phyloP scores from a whole-genome alignment of 1,140 invertebrate genomes.

The Drosophila athabasca region DNA sequence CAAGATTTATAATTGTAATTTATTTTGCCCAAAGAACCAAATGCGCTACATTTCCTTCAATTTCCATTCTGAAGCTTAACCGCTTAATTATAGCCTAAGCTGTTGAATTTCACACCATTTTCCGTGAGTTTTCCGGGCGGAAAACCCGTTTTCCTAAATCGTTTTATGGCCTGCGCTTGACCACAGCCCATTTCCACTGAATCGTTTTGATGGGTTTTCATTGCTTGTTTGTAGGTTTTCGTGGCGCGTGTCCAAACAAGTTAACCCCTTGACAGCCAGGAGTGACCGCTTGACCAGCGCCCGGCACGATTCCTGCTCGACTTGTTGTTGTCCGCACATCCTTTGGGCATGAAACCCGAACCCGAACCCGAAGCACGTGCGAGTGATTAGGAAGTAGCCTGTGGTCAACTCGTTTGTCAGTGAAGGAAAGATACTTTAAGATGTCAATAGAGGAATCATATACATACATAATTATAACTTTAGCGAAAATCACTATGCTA shows the following conservation, averaged over 20 bases:
- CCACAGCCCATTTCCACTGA: constrained; percentile 39
- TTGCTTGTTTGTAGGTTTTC: constrained; percentile 36
- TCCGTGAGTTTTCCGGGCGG: constrained; percentile 17
- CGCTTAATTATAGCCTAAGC: constrained; percentile 60
- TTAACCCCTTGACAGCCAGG: constrained; percentile 48
- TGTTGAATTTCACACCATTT: constrained; percentile 59
- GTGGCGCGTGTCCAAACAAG: constrained; percentile 57
- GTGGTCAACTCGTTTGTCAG: constrained; percentile 36
- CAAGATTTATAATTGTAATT: constrained; percentile 2
- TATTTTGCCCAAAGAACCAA: not conserved
- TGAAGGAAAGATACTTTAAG: constrained; percentile 29
- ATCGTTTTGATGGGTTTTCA: constrained; percentile 31
- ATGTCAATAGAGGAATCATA: constrained; percentile 23
- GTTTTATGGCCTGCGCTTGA: constrained; percentile 45
- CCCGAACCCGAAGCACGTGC: constrained; percentile 54
- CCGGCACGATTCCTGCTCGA: constrained; percentile 29
- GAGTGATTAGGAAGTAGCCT: constrained; percentile 59
- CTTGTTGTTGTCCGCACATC: constrained; percentile 51
- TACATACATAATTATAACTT: not conserved
- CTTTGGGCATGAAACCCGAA: constrained; percentile 5
- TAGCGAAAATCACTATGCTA: not conserved
- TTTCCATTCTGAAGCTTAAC: constrained; percentile 32
- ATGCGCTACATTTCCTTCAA: not conserved
- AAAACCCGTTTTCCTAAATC: constrained; percentile 60
- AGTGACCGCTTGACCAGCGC: constrained; percentile 59